phyloP scores from a whole-genome alignment of 2,888 invertebrate genomes.

The Psylliodes chrysocephalus region DNA sequence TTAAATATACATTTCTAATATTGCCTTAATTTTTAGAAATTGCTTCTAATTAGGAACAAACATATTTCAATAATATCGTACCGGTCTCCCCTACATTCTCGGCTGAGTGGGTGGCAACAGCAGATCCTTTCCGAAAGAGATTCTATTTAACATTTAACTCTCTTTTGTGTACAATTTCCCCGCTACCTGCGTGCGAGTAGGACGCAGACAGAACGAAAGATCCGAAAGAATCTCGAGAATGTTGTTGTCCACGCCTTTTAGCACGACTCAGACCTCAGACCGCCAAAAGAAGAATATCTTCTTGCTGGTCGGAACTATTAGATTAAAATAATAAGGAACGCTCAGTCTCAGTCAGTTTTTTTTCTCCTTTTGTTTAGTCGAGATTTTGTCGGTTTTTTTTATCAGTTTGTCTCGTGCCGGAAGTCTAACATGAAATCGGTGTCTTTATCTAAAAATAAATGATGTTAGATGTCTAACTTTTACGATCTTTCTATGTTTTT shows the following conservation, averaged over 20 bases:
- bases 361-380: neutral
- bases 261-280: constrained; percentile 9
- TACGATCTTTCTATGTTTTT: no score
- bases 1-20: no score
- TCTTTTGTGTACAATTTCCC: neutral
- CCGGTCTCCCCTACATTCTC: neutral
- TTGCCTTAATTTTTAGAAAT: no score
- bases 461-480: no score
- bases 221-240: constrained; percentile 22
- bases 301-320: neutral
- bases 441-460: neutral
- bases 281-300: neutral
- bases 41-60: no score
- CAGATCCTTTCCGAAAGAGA: neutral
- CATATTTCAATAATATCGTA: no score
- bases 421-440: neutral
- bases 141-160: neutral
- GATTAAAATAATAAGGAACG: neutral
- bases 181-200: neutral
- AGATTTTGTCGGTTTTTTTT: no score
- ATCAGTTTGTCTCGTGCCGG: no score
- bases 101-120: neutral
- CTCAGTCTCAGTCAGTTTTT: neutral
- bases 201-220: neutral
- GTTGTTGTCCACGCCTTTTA: constrained; percentile 31